phyloP scores from a whole-genome alignment of 2,797 vertebrate species.

The Galago senegalensis region DNA sequence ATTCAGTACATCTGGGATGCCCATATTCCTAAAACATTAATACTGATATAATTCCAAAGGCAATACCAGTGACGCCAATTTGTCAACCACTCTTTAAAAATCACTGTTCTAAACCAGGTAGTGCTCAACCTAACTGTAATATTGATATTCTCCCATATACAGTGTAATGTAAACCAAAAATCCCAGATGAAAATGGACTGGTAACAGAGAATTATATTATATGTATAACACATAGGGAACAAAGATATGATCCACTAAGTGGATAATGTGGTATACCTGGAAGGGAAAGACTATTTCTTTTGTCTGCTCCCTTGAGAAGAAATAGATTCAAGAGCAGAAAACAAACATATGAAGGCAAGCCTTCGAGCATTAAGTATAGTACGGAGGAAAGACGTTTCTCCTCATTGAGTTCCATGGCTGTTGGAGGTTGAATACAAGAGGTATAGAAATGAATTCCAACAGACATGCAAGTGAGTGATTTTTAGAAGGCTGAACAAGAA shows the following conservation, averaged over 20 bases:
- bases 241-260: background rate
- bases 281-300: background rate
- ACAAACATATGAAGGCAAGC: background rate
- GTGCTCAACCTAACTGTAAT: background rate
- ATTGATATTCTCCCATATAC: background rate
- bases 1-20: background rate
- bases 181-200: background rate
- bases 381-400: background rate
- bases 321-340: background rate
- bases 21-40: background rate
- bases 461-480: background rate
- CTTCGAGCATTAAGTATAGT: background rate
- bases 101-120: background rate
- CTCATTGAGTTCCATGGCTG: background rate
- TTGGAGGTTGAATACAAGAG: background rate
- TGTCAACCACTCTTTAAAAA: background rate
- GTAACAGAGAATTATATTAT: background rate
- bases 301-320: slow-evolving; percentile 11
- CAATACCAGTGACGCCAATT: background rate
- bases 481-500: background rate
- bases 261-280: background rate
- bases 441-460: background rate
- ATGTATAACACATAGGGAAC: background rate
- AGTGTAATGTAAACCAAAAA: background rate
- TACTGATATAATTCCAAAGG: background rate